These are phyloP conservation scores for Meandrusa payeni DNA, from an alignment of 2,888 invertebrate genomes.

Conservation along the genomic window DNA sequence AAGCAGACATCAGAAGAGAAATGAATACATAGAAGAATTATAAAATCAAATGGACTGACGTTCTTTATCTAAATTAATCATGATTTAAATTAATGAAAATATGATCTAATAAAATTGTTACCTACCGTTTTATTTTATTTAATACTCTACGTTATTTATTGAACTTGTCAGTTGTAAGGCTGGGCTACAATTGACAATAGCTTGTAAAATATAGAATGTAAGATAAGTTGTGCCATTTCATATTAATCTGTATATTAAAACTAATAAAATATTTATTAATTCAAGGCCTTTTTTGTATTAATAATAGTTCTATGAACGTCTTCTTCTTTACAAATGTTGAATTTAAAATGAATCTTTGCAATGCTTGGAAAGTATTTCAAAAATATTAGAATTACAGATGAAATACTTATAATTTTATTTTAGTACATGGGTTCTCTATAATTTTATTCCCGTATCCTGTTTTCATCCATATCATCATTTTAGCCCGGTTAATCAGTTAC, in stretches of 20 bases:
- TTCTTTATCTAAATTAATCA: slow-evolving; percentile 35
- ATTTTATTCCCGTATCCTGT: no score
- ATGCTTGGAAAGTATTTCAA: no score
- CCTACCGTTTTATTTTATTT: slow-evolving; percentile 32
- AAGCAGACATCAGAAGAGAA: slow-evolving; percentile 57
- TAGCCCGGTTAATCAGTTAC: no score
- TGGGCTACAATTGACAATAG: slow-evolving; percentile 71
- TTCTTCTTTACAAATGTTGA: no score
- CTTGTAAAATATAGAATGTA: slow-evolving; percentile 49
- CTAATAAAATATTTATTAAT: slow-evolving; percentile 20
- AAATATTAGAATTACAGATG: no score
- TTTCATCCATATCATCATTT: no score
- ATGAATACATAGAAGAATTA: slow-evolving; percentile 44
- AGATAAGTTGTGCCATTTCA: slow-evolving; percentile 57
- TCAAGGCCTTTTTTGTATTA: no score
- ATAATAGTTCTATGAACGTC: no score
- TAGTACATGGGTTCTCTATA: no score
- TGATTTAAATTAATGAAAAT: slow-evolving; percentile 15
- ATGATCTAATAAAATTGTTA: slow-evolving; percentile 23
- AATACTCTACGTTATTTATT: slow-evolving; percentile 48
- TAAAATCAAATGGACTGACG: slow-evolving; percentile 53
- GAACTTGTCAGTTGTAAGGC: slow-evolving; percentile 67
- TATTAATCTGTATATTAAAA: slow-evolving; percentile 23
- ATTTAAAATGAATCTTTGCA: no score
- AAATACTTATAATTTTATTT: no score